phyloP scores from a whole-genome alignment of 1,140 invertebrate species.

The Paralvinella palmiformis region DNA sequence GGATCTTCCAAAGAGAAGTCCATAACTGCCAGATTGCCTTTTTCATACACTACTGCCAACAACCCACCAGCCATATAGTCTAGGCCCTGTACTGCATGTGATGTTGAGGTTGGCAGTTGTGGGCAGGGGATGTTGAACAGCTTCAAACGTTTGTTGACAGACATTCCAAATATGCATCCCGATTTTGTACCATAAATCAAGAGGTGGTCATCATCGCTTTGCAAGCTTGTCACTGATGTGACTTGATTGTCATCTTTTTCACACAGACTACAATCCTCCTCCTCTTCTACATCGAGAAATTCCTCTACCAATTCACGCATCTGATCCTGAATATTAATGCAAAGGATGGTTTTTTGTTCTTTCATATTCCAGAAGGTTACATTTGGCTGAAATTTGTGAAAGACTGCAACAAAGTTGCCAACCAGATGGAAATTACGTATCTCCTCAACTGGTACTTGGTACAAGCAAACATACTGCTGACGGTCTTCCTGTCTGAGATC shows the following conservation, averaged over 20 bases:
- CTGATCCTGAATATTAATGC: slow-evolving; percentile 20
- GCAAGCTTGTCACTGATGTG: slow-evolving; percentile 12
- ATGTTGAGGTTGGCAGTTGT: background rate
- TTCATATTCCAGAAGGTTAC: slow-evolving; percentile 21
- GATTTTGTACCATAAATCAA: slow-evolving; percentile 16
- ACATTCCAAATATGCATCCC: slow-evolving; percentile 18
- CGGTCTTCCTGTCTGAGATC: slow-evolving; percentile 9
- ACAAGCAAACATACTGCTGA: background rate
- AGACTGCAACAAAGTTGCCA: slow-evolving; percentile 14
- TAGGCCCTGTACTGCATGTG: background rate
- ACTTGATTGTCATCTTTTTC: slow-evolving; percentile 17
- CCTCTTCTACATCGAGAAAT: slow-evolving; percentile 10
- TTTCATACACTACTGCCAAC: slow-evolving; percentile 8
- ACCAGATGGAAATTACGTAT: slow-evolving; percentile 17
- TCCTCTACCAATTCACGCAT: slow-evolving; percentile 13
- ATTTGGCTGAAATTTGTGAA: slow-evolving; percentile 19
- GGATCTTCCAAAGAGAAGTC: too few species aligned
- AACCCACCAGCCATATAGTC: slow-evolving; percentile 1
- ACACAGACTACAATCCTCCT: slow-evolving; percentile 8
- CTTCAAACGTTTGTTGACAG: slow-evolving; percentile 1
- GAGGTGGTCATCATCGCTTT: background rate
- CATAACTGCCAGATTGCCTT: slow-evolving; percentile 2
- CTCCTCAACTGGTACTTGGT: slow-evolving; percentile 15
- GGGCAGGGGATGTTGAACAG: slow-evolving; percentile 18
- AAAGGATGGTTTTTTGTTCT: slow-evolving; percentile 17